Evolutionary conservation across 2,888 invertebrate species (phyloP).

Genomic region (Eilema griseolum): DNA sequence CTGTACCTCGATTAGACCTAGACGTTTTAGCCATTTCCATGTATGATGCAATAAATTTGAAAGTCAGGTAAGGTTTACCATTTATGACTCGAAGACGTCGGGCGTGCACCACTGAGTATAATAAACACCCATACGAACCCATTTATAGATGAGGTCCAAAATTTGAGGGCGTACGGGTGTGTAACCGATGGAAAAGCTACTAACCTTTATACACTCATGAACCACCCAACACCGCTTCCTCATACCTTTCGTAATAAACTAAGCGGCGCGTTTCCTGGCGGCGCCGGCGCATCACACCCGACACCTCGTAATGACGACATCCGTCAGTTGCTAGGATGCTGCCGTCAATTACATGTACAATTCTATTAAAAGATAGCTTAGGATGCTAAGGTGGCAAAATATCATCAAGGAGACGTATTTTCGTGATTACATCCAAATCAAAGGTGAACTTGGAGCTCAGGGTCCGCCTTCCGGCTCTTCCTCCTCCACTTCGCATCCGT

Average conservation of each 20-base stretch:
- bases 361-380: constrained; percentile 3
- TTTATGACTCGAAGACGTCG: too few species aligned
- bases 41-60: constrained; percentile 14
- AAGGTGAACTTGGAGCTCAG: neutral
- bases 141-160: too few species aligned
- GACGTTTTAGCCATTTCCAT: constrained; percentile 13
- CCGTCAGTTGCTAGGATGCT: constrained; percentile 32
- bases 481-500: too few species aligned
- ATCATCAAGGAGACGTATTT: too few species aligned
- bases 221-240: constrained; percentile 42
- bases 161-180: too few species aligned
- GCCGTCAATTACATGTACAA: constrained; percentile 37
- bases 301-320: constrained; percentile 44
- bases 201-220: neutral
- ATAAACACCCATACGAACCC: too few species aligned
- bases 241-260: constrained; percentile 35
- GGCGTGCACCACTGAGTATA: too few species aligned
- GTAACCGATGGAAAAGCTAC: neutral
- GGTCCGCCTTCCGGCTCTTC: neutral
- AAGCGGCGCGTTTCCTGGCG: constrained; percentile 21
- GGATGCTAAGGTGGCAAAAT: neutral
- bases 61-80: neutral
- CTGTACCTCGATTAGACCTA: constrained; percentile 11
- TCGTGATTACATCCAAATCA: too few species aligned
- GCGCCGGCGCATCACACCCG: constrained; percentile 28